These are phyloP conservation scores for Anolis carolinensis DNA, from an alignment of 2,113 vertebrate genomes.

Conservation along the genomic window DNA sequence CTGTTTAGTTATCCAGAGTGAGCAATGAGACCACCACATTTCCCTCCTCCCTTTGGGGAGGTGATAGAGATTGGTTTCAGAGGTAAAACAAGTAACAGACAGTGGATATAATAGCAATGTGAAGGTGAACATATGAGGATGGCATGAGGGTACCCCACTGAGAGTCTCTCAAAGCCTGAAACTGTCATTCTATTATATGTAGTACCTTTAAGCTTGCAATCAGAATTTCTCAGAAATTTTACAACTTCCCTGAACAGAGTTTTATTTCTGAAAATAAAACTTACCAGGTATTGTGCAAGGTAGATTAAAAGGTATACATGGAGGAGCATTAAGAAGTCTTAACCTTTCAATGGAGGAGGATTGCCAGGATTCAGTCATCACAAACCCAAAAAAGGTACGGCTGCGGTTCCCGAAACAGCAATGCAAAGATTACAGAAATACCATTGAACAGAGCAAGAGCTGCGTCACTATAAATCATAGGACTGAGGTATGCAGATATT, in stretches of 20 bases:
- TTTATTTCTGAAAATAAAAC: fast-evolving
- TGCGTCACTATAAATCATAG: neutral
- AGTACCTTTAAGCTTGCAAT: neutral
- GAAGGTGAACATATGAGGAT: neutral
- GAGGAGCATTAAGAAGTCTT: neutral
- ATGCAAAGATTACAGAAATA: neutral
- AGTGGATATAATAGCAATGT: neutral
- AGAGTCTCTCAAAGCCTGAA: neutral
- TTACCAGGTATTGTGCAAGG: neutral
- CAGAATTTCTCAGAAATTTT: neutral
- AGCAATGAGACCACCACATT: no score
- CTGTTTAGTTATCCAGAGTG: neutral
- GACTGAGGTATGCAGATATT: neutral
- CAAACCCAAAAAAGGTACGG: neutral
- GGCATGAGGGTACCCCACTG: neutral
- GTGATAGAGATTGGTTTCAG: neutral
- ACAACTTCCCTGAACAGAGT: neutral
- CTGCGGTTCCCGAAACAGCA: neutral
- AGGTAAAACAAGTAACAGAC: neutral
- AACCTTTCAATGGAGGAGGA: neutral
- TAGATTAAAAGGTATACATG: neutral
- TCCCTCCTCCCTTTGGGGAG: no score
- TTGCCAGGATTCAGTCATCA: constrained; percentile 21
- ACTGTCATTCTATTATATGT: neutral
- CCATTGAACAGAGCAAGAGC: neutral